These are phyloP conservation scores for Erpobdella octoculata DNA, from an alignment of 2,888 invertebrate species.

Conservation along the genomic window DNA sequence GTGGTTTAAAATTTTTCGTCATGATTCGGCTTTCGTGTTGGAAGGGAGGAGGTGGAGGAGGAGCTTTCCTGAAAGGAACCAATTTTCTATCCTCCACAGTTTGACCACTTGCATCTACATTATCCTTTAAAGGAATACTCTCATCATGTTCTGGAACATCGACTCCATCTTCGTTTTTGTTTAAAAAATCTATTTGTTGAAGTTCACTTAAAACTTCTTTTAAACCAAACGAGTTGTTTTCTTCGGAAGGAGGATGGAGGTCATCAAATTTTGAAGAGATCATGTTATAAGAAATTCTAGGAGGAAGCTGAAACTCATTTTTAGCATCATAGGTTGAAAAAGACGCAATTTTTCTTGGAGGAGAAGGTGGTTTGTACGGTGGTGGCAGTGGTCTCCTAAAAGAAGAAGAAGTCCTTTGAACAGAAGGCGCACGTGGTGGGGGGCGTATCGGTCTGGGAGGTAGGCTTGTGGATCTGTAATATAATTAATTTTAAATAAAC, in stretches of 20 bases:
- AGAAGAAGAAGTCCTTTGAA: not conserved
- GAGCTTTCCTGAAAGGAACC: conserved; percentile 22
- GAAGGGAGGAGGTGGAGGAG: conserved; percentile 10
- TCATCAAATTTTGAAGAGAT: not conserved
- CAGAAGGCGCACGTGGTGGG: not conserved
- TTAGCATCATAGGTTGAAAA: not conserved
- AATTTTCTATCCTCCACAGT: not conserved
- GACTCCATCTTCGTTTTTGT: not conserved
- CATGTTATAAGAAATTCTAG: not conserved
- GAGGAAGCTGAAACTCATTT: not conserved
- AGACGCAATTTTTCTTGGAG: not conserved
- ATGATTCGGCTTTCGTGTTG: not conserved
- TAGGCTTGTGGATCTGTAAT: no score
- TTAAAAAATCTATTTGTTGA: not conserved
- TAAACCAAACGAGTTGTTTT: not conserved
- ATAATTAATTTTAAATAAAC: no score
- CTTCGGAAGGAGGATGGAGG: not conserved
- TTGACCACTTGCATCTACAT: not conserved
- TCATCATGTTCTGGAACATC: not conserved
- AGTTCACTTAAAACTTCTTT: not conserved
- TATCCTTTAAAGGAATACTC: not conserved
- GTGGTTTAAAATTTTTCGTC: not conserved
- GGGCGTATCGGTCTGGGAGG: not conserved
- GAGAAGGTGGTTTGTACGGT: not conserved
- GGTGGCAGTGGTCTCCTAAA: not conserved